These are phyloP conservation scores for Syrmaticus mikado DNA, from an alignment of 2,113 vertebrate species.

Conservation along the genomic window DNA sequence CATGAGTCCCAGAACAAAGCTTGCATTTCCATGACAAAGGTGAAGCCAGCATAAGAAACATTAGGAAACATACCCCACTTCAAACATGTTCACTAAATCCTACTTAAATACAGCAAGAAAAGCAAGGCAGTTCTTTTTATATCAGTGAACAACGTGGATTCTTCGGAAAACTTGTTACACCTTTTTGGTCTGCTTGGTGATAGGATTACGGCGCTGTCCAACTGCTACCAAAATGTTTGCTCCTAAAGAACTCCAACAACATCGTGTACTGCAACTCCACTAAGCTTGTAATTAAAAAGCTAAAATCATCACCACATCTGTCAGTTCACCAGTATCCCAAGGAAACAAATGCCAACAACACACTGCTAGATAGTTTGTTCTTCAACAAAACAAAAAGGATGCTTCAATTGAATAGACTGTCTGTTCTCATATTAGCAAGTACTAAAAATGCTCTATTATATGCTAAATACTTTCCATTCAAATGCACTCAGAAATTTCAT, in stretches of 20 bases:
- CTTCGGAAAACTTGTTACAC: constrained; percentile 18
- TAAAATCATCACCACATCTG: neutral
- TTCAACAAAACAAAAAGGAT: constrained; percentile 27
- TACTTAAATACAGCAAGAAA: neutral
- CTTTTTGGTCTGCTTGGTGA: neutral
- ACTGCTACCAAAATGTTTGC: neutral
- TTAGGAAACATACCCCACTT: neutral
- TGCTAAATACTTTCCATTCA: constrained; percentile 1
- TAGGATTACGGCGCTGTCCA: neutral
- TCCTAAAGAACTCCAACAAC: neutral
- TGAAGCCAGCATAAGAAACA: neutral
- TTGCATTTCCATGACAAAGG: constrained; percentile 52
- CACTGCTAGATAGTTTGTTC: constrained; percentile 8
- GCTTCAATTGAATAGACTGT: neutral
- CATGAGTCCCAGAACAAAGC: constrained; percentile 36
- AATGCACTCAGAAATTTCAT: constrained; percentile 27
- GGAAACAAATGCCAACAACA: neutral
- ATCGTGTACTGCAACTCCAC: neutral
- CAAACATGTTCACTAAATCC: neutral
- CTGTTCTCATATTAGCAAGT: constrained; percentile 16
- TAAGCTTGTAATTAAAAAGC: neutral
- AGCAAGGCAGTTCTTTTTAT: neutral
- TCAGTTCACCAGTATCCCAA: neutral
- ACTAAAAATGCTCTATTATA: neutral
- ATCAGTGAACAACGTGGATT: neutral